Conservation (phyloP, 53 echinoderm and acorn worm genomes). For the Echinometra lucunter region DNA sequence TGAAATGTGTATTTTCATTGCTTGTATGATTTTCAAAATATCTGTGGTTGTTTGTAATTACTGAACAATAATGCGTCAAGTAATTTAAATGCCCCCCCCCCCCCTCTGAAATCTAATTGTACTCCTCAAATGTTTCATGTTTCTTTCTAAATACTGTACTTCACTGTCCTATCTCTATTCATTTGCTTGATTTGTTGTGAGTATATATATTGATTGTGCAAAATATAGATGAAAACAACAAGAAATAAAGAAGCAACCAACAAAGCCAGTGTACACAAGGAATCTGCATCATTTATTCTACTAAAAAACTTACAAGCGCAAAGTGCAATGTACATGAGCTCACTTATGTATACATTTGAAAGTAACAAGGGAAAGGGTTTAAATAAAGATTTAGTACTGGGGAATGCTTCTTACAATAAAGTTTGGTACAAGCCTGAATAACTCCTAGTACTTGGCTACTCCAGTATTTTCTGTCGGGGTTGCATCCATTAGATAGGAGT, state of each 20-base stretch:
- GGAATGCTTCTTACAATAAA: conserved; percentile 17
- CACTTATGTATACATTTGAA: conserved; percentile 25
- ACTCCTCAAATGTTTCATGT: too few species aligned
- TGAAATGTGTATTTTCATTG: too few species aligned
- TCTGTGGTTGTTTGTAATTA: too few species aligned
- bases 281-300: conserved; percentile 70
- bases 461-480: background rate
- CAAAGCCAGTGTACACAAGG: conserved; percentile 40
- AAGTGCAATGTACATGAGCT: conserved; percentile 57
- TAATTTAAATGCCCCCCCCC: too few species aligned
- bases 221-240: background rate
- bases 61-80: too few species aligned
- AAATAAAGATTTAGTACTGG: conserved; percentile 57
- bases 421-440: background rate
- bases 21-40: too few species aligned
- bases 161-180: too few species aligned
- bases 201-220: too few species aligned
- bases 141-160: too few species aligned
- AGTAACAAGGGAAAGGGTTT: background rate
- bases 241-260: background rate
- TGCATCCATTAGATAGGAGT: background rate
- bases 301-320: conserved; percentile 69
- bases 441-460: conserved; percentile 54
- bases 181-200: too few species aligned
- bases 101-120: too few species aligned